Evolutionary conservation across 2,888 invertebrate species (phyloP).

Genomic region (Callyntrura sp.): DNA sequence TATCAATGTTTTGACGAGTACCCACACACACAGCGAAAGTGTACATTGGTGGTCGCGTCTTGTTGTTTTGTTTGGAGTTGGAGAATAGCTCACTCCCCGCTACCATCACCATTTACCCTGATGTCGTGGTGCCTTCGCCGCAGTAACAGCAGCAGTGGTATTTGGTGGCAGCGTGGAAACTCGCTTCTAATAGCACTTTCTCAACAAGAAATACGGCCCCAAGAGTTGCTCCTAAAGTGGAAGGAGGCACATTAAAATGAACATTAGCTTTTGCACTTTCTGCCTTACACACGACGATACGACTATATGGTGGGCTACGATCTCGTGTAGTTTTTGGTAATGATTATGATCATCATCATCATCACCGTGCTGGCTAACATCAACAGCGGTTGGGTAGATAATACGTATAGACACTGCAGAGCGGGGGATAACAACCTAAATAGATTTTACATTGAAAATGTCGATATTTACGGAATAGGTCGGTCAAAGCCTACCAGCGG

Average conservation of each 20-base stretch:
- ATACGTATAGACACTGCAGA: not conserved
- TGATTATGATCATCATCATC: constrained; percentile 26
- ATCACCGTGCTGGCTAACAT: constrained; percentile 3
- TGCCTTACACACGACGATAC: constrained; percentile 43
- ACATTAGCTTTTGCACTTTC: constrained; percentile 74
- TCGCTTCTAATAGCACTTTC: constrained; percentile 30
- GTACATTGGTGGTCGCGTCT: not conserved
- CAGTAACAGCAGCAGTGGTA: constrained; percentile 1
- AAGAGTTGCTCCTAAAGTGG: constrained; percentile 51
- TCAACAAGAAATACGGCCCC: constrained; percentile 63
- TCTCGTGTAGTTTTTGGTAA: not conserved
- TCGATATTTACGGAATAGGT: constrained; percentile 13
- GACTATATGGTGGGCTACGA: not conserved
- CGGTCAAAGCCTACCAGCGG: not conserved
- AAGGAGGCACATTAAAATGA: constrained; percentile 73
- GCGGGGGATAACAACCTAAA: constrained; percentile 48
- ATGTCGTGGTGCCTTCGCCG: not conserved
- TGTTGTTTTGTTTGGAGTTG: not conserved
- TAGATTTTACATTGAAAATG: constrained; percentile 46
- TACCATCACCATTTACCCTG: not conserved
- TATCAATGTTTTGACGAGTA: not conserved
- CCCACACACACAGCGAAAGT: not conserved
- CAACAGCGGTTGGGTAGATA: not conserved
- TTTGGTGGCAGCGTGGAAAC: not conserved
- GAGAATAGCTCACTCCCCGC: not conserved